Evolutionary conservation across 2,113 vertebrate genomes (phyloP), one percentile per base, ranked within the genome.

Genomic region (Nothobranchius kuhntae): DNA sequence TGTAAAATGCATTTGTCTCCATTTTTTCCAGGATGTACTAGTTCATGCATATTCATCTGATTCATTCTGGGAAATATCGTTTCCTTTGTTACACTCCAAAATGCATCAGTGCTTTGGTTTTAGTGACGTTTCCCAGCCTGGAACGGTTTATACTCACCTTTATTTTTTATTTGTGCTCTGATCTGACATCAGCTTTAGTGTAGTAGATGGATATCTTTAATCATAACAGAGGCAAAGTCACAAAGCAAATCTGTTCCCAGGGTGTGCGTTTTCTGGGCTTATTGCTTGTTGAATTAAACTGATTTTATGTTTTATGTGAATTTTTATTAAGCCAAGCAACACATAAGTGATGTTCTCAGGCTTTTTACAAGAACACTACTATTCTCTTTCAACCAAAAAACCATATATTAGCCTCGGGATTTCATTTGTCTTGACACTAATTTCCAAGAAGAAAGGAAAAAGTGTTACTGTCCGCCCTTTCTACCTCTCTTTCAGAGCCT

Each of bases 131-230:
- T 12, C 26, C 44, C 63, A 21, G 24, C 9, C 7, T 40, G 38
- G 38, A 68, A 62, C 36, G 59, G 17, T 46, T 58, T 30, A 15
- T 60, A 14, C 56, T 50, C 38, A 3, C 69, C 54, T 63, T 56
- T 8, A 68, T 66, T 71, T 73, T 64, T 58, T 11, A 21, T 72
- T 38, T 60, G 17, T 77, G 57, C 63, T 71, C 53, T 42, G 42
- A 60, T 9, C 70, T 64, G 61, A 59, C 35, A 75, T 42, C 30
- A 17, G 45, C 51, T 60, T 65, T 61, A 53, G 53, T 55, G 50
- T 53, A 68, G 30, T 47, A 71, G 54, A 78, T 66, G 17, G 60
- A 78, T 79, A 57, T 64, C 61, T 81, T 71, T 68, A 78, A 78
- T 68, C 53, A 69, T 42, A 4, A 21, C 7, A 47, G 9, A 65